Percentiles rank a stretch among this genome's conserved stretches.
Evolutionary conservation across 2,797 vertebrate genomes (phyloP).

Genomic region (Betta splendens): DNA sequence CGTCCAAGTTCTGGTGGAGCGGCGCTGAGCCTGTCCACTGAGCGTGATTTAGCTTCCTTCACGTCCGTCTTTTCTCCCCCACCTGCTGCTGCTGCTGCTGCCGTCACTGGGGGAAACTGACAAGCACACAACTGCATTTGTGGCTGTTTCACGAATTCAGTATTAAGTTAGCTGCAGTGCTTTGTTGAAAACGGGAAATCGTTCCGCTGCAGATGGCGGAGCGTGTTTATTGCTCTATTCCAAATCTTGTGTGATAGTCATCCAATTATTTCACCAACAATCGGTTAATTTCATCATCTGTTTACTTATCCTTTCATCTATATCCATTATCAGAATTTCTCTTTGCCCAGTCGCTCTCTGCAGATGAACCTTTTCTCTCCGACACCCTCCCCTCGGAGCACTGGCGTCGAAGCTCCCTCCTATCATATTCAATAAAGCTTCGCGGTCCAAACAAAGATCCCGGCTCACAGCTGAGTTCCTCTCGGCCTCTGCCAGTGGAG

Average conservation of each 20-base stretch:
- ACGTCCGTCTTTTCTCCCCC: background rate
- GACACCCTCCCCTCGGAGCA: too few species aligned
- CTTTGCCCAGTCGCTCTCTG: conserved; percentile 1
- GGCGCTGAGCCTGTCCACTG: too few species aligned
- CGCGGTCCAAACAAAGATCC: conserved; percentile 4
- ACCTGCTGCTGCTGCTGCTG: background rate
- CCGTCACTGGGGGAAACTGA: background rate
- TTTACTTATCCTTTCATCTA: conserved; percentile 9
- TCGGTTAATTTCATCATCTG: conserved; percentile 11
- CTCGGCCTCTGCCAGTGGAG: background rate
- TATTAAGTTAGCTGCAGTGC: conserved; percentile 25
- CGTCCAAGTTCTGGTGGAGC: too few species aligned
- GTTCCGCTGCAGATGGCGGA: conserved; percentile 1
- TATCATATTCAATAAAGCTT: conserved; percentile 31
- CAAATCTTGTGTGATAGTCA: background rate
- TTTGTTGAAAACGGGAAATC: too few species aligned
- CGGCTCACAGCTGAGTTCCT: background rate
- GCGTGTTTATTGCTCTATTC: conserved; percentile 1
- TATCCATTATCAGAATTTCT: conserved; percentile 29
- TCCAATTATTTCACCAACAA: conserved; percentile 8
- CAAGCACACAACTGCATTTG: background rate
- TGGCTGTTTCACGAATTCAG: conserved; percentile 14
- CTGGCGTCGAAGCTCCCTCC: conserved; percentile 31
- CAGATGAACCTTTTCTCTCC: conserved; percentile 24
- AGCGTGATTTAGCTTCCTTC: too few species aligned